Evolutionary conservation across 2,888 invertebrate species (phyloP), one percentile per base, ranked within the genome.

Genomic region (Seira ritae): DNA sequence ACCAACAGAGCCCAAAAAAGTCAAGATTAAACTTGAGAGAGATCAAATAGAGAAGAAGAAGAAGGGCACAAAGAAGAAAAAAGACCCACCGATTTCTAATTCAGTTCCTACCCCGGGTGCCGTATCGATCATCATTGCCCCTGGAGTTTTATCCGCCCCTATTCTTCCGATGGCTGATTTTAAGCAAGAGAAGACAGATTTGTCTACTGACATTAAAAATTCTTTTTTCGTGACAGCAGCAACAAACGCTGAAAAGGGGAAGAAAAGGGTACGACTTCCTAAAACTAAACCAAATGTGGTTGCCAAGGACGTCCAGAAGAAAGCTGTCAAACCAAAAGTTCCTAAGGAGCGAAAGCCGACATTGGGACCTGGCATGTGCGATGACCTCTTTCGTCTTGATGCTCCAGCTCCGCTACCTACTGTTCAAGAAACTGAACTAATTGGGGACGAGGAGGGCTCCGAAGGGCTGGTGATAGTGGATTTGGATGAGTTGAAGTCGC

Each of bases 361-460:
- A 69, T 37, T 6, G 76, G 31, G 15, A 62, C 37, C n/a, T n/a
- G 1, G 60, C 37, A 46, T 55, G 1, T 55, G 73, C 50, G 71
- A 68, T 3, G 79, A 80, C 70, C 20, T 87, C 24, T 74, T 85
- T 19, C 60, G 81, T 73, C 86, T 86, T 70, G 87, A 86, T 65
- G 77, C 78, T 0, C 69, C 78, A 6, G 20, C 19, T 3, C 50
- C 71, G 17, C 15, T 78, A 12, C 78, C 78, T 0, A 71, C 71
- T 6, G 70, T 31, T 0, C n/a, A 70, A 20, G 78, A 78, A 66
- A 78, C 65, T n/a, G 23, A 23, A 3, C 19, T 70, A 20, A 31
- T 19, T 15, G 78, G 78, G 1, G 31, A 71, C 50, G 78, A 78
- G 22, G 78, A 71, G 17, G 78, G 71, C 4, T 31, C 42, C 22